Conservation (phyloP, 2,797 vertebrate species). For the Leucoraja ocellata region DNA sequence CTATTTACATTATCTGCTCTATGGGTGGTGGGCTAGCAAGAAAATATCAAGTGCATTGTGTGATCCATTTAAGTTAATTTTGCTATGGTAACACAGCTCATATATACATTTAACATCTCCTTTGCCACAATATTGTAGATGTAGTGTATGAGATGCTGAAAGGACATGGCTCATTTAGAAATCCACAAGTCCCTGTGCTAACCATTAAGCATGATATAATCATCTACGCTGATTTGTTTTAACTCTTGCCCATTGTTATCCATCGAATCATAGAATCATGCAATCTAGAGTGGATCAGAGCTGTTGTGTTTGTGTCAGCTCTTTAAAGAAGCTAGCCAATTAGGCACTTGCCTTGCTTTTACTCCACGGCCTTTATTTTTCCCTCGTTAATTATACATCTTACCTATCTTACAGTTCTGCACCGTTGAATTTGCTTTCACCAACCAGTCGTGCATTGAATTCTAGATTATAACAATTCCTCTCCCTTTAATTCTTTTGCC, state of each 20-base stretch:
- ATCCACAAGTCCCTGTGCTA: neutral
- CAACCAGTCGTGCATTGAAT: neutral
- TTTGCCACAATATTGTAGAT: neutral
- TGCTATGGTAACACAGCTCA: neutral
- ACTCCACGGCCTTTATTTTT: neutral
- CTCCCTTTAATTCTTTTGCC: neutral
- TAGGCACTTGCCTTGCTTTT: neutral
- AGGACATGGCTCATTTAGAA: neutral
- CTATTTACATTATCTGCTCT: neutral
- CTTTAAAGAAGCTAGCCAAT: neutral
- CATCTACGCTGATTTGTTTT: neutral
- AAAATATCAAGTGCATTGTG: neutral
- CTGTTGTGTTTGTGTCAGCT: neutral
- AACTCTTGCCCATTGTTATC: neutral
- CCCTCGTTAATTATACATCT: neutral
- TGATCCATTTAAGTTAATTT: neutral
- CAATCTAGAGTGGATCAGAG: neutral
- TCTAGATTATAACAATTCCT: neutral
- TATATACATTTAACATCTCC: neutral
- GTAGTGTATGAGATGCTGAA: neutral
- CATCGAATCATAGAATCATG: neutral
- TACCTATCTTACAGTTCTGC: neutral
- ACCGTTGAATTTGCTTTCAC: neutral
- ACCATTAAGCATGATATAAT: neutral
- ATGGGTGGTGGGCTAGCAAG: neutral